phyloP scores from a whole-genome alignment of 2,113 vertebrate genomes.

The Physeter macrocephalus region DNA sequence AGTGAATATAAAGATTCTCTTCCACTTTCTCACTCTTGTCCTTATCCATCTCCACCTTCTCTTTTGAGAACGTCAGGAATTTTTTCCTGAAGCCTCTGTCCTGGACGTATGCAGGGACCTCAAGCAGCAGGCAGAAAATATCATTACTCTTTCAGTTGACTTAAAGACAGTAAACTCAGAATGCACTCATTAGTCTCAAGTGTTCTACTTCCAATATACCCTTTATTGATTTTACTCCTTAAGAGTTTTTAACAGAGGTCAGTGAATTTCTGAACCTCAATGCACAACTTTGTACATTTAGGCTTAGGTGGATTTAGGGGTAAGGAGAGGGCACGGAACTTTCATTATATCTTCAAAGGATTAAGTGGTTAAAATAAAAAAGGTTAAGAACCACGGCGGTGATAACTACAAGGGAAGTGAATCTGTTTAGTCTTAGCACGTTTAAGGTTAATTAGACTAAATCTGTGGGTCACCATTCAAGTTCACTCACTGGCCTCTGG shows the following conservation, averaged over 20 bases:
- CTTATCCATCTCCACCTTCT: not conserved
- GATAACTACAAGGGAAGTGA: not conserved
- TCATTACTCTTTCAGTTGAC: not conserved
- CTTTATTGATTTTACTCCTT: not conserved
- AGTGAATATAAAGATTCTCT: not conserved
- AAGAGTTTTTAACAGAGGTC: not conserved
- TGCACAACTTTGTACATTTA: not conserved
- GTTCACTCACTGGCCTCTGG: not conserved
- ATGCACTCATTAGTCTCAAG: not conserved
- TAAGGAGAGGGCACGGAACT: not conserved
- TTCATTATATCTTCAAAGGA: not conserved
- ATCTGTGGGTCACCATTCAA: not conserved
- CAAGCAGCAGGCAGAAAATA: not conserved
- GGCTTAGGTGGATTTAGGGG: not conserved
- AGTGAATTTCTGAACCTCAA: not conserved
- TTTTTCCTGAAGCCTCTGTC: not conserved
- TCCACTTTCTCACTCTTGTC: not conserved
- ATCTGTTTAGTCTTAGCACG: not conserved
- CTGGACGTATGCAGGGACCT: not conserved
- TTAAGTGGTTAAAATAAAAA: not conserved
- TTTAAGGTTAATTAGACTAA: not conserved
- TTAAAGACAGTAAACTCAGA: not conserved
- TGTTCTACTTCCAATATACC: not conserved
- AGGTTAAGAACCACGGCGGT: not conserved
- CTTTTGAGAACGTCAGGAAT: not conserved